Conservation (phyloP, 2,888 invertebrate species). For the Protodeltote pygarga region DNA sequence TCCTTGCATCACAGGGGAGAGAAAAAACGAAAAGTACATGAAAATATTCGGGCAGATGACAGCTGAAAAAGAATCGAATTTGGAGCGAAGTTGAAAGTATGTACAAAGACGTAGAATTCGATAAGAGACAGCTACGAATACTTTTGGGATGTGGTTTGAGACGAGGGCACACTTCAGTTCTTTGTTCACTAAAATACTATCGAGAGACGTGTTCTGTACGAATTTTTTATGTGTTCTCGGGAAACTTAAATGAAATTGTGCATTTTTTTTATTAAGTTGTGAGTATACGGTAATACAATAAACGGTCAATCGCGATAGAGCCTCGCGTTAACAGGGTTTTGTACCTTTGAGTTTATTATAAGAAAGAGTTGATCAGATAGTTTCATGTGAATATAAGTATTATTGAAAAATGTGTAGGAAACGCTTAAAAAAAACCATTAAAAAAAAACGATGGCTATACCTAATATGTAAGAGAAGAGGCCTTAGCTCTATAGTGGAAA, state of each 20-base stretch:
- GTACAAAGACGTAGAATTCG: constrained; percentile 47
- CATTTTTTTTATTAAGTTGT: too few relatives aligned
- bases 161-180: constrained; percentile 22
- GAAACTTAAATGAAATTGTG: constrained; percentile 1
- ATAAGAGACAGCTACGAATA: constrained; percentile 53
- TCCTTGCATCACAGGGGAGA: constrained; percentile 56
- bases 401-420: too few relatives aligned
- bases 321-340: too few relatives aligned
- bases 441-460: too few relatives aligned
- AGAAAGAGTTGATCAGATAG: too few relatives aligned
- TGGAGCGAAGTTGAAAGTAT: constrained; percentile 46
- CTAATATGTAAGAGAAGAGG: too few relatives aligned
- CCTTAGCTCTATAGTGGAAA: too few relatives aligned
- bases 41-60: constrained; percentile 69
- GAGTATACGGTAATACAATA: too few relatives aligned
- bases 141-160: constrained; percentile 41
- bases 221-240: constrained; percentile 19
- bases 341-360: too few relatives aligned
- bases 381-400: too few relatives aligned
- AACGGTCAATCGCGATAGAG: too few relatives aligned
- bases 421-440: too few relatives aligned
- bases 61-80: constrained; percentile 73
- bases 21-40: constrained; percentile 38
- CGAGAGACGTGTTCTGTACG: constrained; percentile 9
- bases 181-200: constrained; percentile 32